phyloP scores from a whole-genome alignment of 2,888 invertebrate genomes.

The Geophilus truncorum region DNA sequence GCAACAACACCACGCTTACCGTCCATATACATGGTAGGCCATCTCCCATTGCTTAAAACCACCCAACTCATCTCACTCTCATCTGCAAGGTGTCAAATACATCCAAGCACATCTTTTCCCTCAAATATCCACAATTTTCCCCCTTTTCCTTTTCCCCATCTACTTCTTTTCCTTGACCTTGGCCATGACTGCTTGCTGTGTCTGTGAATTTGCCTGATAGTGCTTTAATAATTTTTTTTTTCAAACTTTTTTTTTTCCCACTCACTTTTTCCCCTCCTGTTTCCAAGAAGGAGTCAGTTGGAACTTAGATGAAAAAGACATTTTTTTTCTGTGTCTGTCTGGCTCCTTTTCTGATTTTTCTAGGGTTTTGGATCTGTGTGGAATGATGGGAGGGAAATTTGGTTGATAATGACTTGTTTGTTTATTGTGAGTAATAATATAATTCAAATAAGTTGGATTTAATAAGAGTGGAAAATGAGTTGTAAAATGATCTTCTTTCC shows the following conservation, averaged over 20 bases:
- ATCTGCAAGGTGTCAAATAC: neutral
- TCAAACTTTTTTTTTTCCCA: neutral
- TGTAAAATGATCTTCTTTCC: neutral
- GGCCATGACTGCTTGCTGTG: neutral
- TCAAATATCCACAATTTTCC: too few relatives aligned
- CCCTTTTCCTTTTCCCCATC: too few relatives aligned
- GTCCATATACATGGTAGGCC: constrained; percentile 91
- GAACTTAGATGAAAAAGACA: neutral
- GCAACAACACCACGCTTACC: constrained; percentile 93
- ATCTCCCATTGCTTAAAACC: neutral
- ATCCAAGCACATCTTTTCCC: neutral
- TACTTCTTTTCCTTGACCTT: neutral
- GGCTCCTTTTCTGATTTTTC: neutral
- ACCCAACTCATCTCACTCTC: constrained; percentile 29
- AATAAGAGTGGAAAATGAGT: neutral
- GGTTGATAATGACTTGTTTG: neutral
- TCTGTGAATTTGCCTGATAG: neutral
- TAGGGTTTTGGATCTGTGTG: too few relatives aligned
- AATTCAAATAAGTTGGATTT: neutral
- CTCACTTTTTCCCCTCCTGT: neutral
- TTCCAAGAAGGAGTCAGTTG: neutral
- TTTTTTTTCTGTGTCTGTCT: neutral
- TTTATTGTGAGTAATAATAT: neutral
- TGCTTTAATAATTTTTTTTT: neutral
- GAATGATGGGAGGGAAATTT: too few relatives aligned